Conservation (phyloP, 2,113 vertebrate genomes). For the Stegostoma tigrinum region DNA sequence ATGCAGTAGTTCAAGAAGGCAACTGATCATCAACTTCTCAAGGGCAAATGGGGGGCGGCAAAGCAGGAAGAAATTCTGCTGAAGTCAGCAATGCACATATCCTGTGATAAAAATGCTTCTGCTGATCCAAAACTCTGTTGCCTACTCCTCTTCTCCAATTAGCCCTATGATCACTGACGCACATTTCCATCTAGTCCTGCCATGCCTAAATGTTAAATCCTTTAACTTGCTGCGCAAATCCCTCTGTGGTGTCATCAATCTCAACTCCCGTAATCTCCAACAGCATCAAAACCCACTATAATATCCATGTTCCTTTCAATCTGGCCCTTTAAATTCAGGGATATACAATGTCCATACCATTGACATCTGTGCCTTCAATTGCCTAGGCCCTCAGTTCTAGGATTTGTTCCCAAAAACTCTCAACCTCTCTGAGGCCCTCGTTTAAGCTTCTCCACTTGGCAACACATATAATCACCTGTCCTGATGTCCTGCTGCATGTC, state of each 20-base stretch:
- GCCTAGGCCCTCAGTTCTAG: neutral
- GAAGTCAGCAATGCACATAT: no score
- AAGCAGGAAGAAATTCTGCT: no score
- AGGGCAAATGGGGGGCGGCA: no score
- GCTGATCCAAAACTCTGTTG: neutral
- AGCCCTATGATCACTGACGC: neutral
- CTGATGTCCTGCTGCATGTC: no score
- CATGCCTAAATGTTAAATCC: neutral
- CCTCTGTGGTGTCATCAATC: neutral
- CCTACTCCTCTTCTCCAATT: neutral
- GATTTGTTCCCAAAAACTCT: neutral
- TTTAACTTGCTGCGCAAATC: neutral
- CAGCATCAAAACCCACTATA: neutral
- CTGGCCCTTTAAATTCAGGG: neutral
- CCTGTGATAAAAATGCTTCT: neutral
- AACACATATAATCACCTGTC: neutral
- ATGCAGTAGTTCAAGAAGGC: neutral
- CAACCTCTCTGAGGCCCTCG: neutral
- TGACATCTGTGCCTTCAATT: neutral
- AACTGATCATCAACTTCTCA: no score
- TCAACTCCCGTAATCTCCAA: neutral
- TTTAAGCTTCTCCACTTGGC: neutral
- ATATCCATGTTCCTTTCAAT: neutral
- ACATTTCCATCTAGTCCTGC: neutral
- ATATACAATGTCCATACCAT: neutral